Conservation (phyloP, 2,888 invertebrate genomes). For the Pyrrhosoma nymphula region DNA sequence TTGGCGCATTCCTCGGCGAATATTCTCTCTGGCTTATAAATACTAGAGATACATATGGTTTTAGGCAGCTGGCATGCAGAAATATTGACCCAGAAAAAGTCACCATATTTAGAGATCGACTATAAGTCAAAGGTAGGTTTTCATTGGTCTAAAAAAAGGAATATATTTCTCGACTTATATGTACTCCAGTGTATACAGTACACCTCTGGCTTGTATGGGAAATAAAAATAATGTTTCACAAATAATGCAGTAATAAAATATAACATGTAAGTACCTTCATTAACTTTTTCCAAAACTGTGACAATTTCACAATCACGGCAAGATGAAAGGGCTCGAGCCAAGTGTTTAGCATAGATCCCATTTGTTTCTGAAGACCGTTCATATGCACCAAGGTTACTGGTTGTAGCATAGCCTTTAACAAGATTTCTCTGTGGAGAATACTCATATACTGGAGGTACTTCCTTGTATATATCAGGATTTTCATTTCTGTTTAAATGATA, state of each 20-base stretch:
- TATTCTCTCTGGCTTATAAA: too few relatives aligned
- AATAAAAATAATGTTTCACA: not conserved
- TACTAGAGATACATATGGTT: too few relatives aligned
- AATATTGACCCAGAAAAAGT: too few relatives aligned
- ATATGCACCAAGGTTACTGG: conserved; percentile 75
- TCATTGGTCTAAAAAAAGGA: too few relatives aligned
- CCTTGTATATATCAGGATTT: conserved; percentile 74
- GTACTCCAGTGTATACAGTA: too few relatives aligned
- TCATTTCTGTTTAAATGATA: conserved; percentile 73
- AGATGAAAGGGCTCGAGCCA: conserved; percentile 78
- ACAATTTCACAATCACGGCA: conserved; percentile 77
- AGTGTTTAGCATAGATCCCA: conserved; percentile 76
- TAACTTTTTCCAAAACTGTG: conserved; percentile 79
- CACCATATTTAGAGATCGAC: too few relatives aligned
- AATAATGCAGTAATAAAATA: not conserved
- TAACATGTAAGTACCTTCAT: conserved; percentile 77
- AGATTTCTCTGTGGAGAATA: conserved; percentile 78
- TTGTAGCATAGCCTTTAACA: conserved; percentile 77
- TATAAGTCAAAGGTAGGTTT: too few relatives aligned
- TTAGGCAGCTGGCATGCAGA: too few relatives aligned
- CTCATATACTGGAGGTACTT: conserved; percentile 76
- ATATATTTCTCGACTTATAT: too few relatives aligned
- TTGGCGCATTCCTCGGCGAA: too few relatives aligned
- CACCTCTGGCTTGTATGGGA: too few relatives aligned
- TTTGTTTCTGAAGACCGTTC: conserved; percentile 73